These are phyloP conservation scores for Uloborus plumipes DNA, from an alignment of 2,888 invertebrate species.

Conservation along the genomic window DNA sequence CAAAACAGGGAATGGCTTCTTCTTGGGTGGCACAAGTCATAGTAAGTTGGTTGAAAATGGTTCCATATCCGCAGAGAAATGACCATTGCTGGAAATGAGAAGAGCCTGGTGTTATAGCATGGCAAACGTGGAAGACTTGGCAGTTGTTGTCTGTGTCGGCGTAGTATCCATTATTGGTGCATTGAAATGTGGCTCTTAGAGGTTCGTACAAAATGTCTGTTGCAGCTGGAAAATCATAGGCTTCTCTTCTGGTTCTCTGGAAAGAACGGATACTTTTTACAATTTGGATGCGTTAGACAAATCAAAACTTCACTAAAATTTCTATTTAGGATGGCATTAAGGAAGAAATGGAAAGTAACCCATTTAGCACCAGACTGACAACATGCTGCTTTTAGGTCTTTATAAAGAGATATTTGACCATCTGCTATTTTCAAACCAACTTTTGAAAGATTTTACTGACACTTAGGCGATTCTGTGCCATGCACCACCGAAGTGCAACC, in stretches of 20 bases:
- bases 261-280: not conserved
- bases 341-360: too few species aligned
- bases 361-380: too few species aligned
- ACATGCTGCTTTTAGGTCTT: too few species aligned
- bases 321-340: too few species aligned
- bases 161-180: conserved; percentile 43
- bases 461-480: too few species aligned
- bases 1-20: conserved; percentile 45
- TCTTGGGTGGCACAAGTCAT: conserved; percentile 45
- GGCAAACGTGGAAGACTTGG: conserved; percentile 57
- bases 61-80: conserved; percentile 57
- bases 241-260: conserved; percentile 32
- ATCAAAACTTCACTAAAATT: too few species aligned
- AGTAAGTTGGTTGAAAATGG: conserved; percentile 53
- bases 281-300: not conserved
- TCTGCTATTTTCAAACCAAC: too few species aligned
- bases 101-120: conserved; percentile 17
- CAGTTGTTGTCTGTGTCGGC: conserved; percentile 62
- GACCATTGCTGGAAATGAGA: conserved; percentile 23
- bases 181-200: conserved; percentile 44
- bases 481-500: too few species aligned
- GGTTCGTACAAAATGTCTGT: conserved; percentile 27
- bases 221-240: conserved; percentile 48
- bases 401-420: too few species aligned
- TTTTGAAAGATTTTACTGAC: too few species aligned